Conservation (phyloP, 2,797 vertebrate genomes). For the Hemibagrus guttatus region DNA sequence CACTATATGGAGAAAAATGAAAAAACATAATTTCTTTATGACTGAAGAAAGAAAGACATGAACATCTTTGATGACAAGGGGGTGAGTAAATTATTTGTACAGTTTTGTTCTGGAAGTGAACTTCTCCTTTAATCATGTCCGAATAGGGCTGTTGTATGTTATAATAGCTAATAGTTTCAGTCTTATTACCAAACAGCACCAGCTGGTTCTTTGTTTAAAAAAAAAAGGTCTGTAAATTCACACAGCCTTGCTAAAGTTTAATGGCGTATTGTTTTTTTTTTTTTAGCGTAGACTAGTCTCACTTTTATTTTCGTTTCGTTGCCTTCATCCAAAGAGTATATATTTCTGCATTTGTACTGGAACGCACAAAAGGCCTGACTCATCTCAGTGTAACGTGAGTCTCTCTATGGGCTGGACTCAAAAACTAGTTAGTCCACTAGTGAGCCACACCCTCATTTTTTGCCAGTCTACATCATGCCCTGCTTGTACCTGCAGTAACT, state of each 20-base stretch:
- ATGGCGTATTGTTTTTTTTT: neutral
- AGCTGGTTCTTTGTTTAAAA: neutral
- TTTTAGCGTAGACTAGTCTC: neutral
- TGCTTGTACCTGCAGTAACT: constrained; percentile 23
- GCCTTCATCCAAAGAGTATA: neutral
- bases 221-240: neutral
- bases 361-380: constrained; percentile 42
- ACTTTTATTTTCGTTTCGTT: neutral
- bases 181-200: neutral
- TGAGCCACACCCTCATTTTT: constrained; percentile 38
- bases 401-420: constrained; percentile 30
- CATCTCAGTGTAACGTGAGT: constrained; percentile 19
- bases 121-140: too few species aligned
- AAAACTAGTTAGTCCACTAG: constrained; percentile 20
- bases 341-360: neutral
- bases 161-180: neutral
- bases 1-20: too few species aligned
- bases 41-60: too few species aligned
- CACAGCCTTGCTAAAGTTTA: neutral
- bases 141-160: too few species aligned
- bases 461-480: neutral
- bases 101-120: too few species aligned
- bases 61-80: too few species aligned
- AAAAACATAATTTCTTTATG: too few species aligned
- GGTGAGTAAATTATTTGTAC: too few species aligned